A percentile compares a stretch with the other conserved stretches of the same genome.
phyloP scores from a whole-genome alignment of 1,140 invertebrate genomes.

The Dryas iulia region DNA sequence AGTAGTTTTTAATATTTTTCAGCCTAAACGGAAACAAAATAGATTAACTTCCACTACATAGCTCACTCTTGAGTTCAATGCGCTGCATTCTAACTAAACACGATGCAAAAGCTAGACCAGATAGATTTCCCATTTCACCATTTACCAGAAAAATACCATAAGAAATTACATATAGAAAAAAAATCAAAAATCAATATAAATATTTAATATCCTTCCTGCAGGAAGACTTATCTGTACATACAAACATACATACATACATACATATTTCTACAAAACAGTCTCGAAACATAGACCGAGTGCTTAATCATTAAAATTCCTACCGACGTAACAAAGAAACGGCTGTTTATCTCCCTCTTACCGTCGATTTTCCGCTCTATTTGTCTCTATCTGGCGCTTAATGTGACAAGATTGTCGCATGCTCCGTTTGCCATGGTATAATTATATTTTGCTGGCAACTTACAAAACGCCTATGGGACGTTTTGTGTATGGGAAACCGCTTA shows the following conservation, averaged over 20 bases:
- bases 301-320: constrained; percentile 73
- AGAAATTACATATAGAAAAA: too few species aligned
- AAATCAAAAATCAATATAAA: neutral
- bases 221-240: neutral
- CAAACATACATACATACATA: neutral
- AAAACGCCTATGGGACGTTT: constrained; percentile 16
- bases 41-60: too few species aligned
- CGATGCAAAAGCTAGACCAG: too few species aligned
- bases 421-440: constrained; percentile 51
- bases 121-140: too few species aligned
- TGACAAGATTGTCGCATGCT: constrained; percentile 70
- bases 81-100: too few species aligned
- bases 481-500: neutral
- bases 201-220: neutral
- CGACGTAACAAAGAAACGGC: constrained; percentile 54
- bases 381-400: constrained; percentile 72
- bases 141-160: too few species aligned
- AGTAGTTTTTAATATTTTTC: too few species aligned
- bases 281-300: constrained; percentile 32
- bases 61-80: too few species aligned
- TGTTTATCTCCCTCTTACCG: constrained; percentile 59
- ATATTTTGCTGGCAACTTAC: constrained; percentile 31
- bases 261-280: constrained; percentile 5
- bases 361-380: constrained; percentile 75
- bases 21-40: too few species aligned